Conservation (phyloP, 2,113 vertebrate genomes). For the Eulemur macaco region DNA sequence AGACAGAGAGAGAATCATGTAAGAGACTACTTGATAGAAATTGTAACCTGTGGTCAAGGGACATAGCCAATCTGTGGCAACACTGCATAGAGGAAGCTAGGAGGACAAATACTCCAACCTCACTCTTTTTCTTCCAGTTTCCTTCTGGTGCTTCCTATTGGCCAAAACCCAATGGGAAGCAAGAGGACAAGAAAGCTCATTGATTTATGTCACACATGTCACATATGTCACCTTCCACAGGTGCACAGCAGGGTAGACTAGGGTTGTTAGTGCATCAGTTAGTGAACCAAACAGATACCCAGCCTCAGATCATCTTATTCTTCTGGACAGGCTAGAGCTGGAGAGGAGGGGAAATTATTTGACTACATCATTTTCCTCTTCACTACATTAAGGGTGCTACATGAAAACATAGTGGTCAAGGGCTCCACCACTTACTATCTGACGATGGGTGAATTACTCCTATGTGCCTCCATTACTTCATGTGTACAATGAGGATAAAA, state of each 20-base stretch:
- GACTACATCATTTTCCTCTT: background rate
- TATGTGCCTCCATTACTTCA: background rate
- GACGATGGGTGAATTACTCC: background rate
- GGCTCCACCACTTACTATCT: background rate
- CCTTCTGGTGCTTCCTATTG: background rate
- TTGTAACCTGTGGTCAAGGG: background rate
- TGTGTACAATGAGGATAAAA: background rate
- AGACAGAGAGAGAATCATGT: rapidly evolving
- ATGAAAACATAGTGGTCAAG: background rate
- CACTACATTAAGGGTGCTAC: background rate
- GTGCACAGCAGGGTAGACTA: background rate
- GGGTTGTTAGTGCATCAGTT: background rate
- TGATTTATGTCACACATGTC: background rate
- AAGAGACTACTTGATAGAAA: background rate
- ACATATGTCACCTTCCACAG: background rate
- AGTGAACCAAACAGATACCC: background rate
- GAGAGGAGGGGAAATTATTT: background rate
- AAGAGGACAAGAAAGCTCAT: background rate
- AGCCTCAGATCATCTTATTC: background rate
- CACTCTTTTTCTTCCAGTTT: background rate
- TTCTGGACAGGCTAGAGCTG: background rate
- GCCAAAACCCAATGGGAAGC: background rate
- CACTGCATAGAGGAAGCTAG: background rate
- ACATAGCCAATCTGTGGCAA: background rate
- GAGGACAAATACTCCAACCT: background rate